Base-by-base conservation (phyloP, 2,113 vertebrate species). In the Anoura caudifer region DNA sequence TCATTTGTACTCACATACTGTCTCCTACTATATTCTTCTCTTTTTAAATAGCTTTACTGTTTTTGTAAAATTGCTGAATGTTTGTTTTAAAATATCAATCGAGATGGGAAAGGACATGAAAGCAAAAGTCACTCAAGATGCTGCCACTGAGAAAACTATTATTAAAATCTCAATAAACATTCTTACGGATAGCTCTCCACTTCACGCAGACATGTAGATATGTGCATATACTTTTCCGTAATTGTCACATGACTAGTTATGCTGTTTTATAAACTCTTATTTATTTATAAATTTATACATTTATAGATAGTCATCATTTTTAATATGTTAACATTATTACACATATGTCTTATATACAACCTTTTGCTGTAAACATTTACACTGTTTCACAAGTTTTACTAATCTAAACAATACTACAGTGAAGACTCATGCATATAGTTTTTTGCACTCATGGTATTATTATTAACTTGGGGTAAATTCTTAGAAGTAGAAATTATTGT, bases 1-100 rank as follows among this genome's bases (percentile, higher is more conserved):
- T 96, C 52, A 61, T 91, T 93, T 87, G 15, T 63, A n/a, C 19
- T 61, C 33, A 69, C 13, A 1, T 36, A 54, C 61, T 91, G 61
- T 31, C 56, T 92, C 91, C 87, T 93, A 52, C 11, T 5, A 59
- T 73, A 50, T 59, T 93, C 31, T 94, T 92, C 91, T 91, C 67
- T 61, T 92, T 87, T 82, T 36, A 88, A 97, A 90, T 31, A 89
- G 87, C 36, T 76, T 90, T 90, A 75, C 67, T 88, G 43, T 88
- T 89, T 94, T 56, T 70, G 7, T 65, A 75, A 87, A 95, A 59
- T 69, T 93, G 79, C 47, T 56, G 77, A 85, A 86, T 47, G n/a
- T 81, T 91, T 52, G 33, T 76, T 96, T 41, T 86, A 70, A 80
- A 87, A 95, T 80, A 75, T 59, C 19, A 70, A 94, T 61, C 65